Conservation (phyloP, 2,888 invertebrate genomes). For the Ceriagrion tenellum region DNA sequence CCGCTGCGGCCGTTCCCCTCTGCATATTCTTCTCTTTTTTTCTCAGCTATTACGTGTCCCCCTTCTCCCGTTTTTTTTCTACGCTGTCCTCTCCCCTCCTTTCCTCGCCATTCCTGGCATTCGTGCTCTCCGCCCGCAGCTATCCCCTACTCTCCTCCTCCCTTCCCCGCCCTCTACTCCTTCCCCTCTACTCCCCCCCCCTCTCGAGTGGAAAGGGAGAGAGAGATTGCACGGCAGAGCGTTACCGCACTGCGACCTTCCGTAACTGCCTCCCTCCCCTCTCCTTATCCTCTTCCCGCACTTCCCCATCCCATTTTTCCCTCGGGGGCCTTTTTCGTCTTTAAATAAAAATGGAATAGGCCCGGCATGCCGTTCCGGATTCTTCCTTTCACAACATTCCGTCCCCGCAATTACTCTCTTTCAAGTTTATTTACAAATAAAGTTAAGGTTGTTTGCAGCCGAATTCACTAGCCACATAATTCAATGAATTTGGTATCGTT, state of each 20-base stretch:
- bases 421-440: too few relatives aligned
- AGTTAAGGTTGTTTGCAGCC: too few relatives aligned
- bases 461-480: too few relatives aligned
- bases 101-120: background rate
- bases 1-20: background rate
- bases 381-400: background rate
- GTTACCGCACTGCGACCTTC: slow-evolving; percentile 44
- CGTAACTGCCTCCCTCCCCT: slow-evolving; percentile 21
- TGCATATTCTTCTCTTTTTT: background rate
- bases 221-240: background rate
- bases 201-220: background rate
- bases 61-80: background rate
- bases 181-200: background rate
- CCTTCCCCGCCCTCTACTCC: background rate
- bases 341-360: background rate
- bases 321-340: background rate
- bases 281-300: too few relatives aligned
- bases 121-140: background rate
- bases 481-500: too few relatives aligned
- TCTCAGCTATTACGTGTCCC: background rate
- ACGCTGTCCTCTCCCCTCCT: background rate
- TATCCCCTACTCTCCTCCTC: too few relatives aligned
- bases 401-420: too few relatives aligned
- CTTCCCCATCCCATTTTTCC: slow-evolving; percentile 1
- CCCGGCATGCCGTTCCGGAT: background rate